These are phyloP conservation scores for Smutsia temminckii DNA, from an alignment of 2,797 vertebrate genomes.

Conservation along the genomic window DNA sequence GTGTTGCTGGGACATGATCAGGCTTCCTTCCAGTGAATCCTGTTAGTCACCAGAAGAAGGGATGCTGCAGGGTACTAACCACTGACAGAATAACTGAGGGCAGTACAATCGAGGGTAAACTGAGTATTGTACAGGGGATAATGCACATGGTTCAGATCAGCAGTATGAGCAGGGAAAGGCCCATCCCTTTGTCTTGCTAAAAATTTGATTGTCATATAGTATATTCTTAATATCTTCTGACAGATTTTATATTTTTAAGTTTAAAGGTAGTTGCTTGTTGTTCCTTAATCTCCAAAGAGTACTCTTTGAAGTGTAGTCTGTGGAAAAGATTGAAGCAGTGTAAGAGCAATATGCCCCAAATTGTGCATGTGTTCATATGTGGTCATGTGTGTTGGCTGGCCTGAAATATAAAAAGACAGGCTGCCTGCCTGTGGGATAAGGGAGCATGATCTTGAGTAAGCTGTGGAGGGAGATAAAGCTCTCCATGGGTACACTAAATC, in stretches of 20 bases:
- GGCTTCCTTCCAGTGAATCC: not conserved
- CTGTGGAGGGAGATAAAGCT: not conserved
- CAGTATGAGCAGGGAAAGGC: not conserved
- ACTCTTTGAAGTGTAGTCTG: not conserved
- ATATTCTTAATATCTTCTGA: not conserved
- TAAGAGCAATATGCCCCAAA: not conserved
- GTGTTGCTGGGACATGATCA: not conserved
- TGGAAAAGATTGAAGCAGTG: not conserved
- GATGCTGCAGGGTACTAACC: not conserved
- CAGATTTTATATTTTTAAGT: not conserved
- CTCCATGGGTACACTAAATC: not conserved
- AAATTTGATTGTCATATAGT: not conserved
- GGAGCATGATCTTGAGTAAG: not conserved
- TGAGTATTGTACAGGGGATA: accelerated
- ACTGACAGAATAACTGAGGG: not conserved
- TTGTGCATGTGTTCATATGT: not conserved
- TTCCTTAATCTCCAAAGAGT: not conserved
- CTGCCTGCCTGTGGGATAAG: not conserved
- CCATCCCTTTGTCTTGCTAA: not conserved
- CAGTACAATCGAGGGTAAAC: accelerated
- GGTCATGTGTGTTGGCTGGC: not conserved
- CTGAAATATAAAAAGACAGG: not conserved
- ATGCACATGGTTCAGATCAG: not conserved
- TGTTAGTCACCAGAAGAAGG: not conserved
- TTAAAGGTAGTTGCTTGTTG: not conserved